Evolutionary conservation across 2,888 invertebrate species (phyloP).

Genomic region (Clitarchus hookeri): DNA sequence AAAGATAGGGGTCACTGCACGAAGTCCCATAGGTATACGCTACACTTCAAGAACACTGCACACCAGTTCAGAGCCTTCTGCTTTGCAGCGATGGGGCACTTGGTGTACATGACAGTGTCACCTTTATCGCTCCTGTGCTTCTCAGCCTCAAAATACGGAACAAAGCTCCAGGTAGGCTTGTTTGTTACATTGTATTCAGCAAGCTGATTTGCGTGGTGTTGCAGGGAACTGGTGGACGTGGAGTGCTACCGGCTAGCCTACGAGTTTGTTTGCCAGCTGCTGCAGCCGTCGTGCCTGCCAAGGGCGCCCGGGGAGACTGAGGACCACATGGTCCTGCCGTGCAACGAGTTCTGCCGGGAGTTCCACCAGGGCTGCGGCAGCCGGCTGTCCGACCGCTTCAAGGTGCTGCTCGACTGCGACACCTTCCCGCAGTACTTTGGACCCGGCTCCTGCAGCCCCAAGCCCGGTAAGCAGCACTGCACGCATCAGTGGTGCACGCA

Average conservation of each 20-base stretch:
- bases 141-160: too few relatives aligned
- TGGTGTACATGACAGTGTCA: too few relatives aligned
- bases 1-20: too few relatives aligned
- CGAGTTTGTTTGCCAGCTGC: conserved; percentile 84
- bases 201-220: conserved; percentile 27
- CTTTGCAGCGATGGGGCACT: too few relatives aligned
- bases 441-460: conserved; percentile 72
- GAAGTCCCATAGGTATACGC: too few relatives aligned
- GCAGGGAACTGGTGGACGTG: conserved; percentile 82
- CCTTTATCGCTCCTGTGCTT: too few relatives aligned
- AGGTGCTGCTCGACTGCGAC: conserved; percentile 75
- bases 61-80: too few relatives aligned
- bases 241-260: conserved; percentile 88
- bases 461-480: conserved; percentile 64
- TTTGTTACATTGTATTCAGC: too few relatives aligned
- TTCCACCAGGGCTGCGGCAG: conserved; percentile 83
- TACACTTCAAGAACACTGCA: too few relatives aligned
- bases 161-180: too few relatives aligned
- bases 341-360: conserved; percentile 81
- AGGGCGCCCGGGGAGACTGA: conserved; percentile 51
- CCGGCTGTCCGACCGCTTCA: conserved; percentile 71
- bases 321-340: conserved; percentile 69
- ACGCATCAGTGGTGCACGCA: background rate
- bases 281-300: conserved; percentile 77
- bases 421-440: conserved; percentile 80